phyloP scores from a whole-genome alignment of 2,113 vertebrate genomes.

The Choloepus hoffmanni region DNA sequence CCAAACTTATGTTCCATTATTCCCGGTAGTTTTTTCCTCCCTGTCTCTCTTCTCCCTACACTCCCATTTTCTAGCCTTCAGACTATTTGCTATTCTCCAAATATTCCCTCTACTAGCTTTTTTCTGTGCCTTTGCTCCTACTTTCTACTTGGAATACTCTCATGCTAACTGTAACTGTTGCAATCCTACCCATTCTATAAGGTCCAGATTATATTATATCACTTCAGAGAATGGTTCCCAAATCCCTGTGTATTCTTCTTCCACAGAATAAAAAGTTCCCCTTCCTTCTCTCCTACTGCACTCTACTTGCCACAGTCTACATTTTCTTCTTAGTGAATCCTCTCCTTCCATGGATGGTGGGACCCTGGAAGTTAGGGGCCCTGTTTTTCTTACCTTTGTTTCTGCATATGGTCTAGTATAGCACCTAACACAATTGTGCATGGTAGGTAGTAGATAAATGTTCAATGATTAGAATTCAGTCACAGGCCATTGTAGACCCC shows the following conservation, averaged over 20 bases:
- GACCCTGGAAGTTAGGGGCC: background rate
- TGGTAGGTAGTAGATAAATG: background rate
- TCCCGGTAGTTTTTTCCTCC: background rate
- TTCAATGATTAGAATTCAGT: background rate
- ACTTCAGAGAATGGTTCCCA: background rate
- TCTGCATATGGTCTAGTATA: background rate
- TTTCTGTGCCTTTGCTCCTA: background rate
- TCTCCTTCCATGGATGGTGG: background rate
- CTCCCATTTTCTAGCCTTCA: background rate
- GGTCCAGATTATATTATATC: background rate
- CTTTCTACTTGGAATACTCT: background rate
- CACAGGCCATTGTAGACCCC: background rate
- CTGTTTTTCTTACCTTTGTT: background rate
- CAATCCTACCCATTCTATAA: background rate
- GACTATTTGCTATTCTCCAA: background rate
- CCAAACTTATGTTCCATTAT: background rate
- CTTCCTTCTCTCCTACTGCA: background rate
- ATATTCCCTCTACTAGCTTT: background rate
- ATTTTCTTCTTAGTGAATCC: background rate
- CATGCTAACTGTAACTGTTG: background rate
- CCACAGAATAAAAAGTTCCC: background rate
- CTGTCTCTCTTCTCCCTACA: background rate
- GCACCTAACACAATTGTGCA: background rate
- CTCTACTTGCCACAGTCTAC: background rate
- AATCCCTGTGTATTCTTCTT: background rate